A percentile compares a stretch with the other conserved stretches of the same genome.
Evolutionary conservation across 2,888 invertebrate species (phyloP).

Genomic region (Carabus problematicus): DNA sequence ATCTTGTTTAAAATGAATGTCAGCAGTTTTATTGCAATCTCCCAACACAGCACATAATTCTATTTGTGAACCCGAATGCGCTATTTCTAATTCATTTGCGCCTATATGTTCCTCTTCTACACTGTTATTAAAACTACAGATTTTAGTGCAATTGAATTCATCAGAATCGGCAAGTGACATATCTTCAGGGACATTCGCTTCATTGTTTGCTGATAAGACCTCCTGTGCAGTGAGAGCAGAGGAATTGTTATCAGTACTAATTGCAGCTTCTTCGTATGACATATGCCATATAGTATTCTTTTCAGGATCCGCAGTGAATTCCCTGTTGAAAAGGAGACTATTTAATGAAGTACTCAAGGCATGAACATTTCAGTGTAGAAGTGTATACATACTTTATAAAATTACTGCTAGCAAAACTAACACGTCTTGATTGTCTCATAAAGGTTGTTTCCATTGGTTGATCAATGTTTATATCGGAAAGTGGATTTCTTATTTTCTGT

Average conservation of each 20-base stretch:
- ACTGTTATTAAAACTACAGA: conserved; percentile 14
- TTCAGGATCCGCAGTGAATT: conserved; percentile 52
- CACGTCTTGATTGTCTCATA: conserved; percentile 46
- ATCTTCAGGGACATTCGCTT: background rate
- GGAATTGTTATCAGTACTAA: background rate
- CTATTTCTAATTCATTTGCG: too few species aligned
- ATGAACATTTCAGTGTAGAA: background rate
- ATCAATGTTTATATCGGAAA: conserved; percentile 48
- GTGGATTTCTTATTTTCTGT: conserved; percentile 48
- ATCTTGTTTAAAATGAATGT: too few species aligned
- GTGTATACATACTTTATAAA: conserved; percentile 50
- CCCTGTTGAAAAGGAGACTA: conserved; percentile 45
- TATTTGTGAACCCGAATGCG: too few species aligned
- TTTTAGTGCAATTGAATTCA: conserved; percentile 26
- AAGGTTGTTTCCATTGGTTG: conserved; percentile 43
- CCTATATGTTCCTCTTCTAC: background rate
- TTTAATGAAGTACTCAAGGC: background rate
- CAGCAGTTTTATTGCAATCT: too few species aligned
- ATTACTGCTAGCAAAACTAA: conserved; percentile 54
- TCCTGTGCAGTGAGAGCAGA: background rate
- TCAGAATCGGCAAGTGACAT: conserved; percentile 13
- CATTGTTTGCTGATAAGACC: too few species aligned
- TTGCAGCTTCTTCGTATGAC: conserved; percentile 51
- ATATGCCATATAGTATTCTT: conserved; percentile 53
- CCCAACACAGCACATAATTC: too few species aligned